Evolutionary conservation across 2,888 invertebrate species (phyloP), one percentile per base, ranked within the genome.

Genomic region (Celastrina argiolus): DNA sequence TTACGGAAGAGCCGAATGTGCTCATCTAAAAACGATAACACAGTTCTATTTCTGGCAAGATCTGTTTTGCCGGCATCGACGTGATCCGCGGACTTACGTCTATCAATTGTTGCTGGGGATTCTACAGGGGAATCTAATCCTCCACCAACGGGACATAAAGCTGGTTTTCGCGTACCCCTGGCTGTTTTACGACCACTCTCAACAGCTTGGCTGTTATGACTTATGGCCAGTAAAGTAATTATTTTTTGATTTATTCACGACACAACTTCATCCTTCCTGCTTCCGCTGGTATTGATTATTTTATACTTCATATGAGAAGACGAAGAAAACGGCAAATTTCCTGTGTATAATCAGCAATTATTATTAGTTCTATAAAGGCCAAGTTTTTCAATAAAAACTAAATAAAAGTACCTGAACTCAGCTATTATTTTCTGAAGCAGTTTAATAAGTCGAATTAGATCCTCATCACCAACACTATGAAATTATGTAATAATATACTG

Each of bases 41-140:
- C 51, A 51, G 59, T n/a, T 28, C 59, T 59, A 59, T 59, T 59
- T 12, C 59, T 59, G 59, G 59, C n/a, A 34, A 31, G 31, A 16
- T 31, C 59, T 59, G 59, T 59, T 59, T 59, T 59, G 31, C 59
- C 18, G 51, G 22, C 45, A 45, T 10, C 45, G 36, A 36, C 36
- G 51, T 51, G 26, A 51, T 51, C 51, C 51, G 10, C 22, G 22
- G 51, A 26, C 26, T 51, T 51, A 22, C 51, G 51, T 51, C 51
- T 22, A 26, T 51, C 22, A 51, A 51, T 51, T 51, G 51, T 51
- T 51, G 51, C 51, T 22, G 51, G 51, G 12, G 12, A 51, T 22
- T 22, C 51, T 51, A 10, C 51, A 51, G 10, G 12, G 14, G 12
- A 51, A 22, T 51, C 12, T 26, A 22, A 51, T 22, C 51, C 22